phyloP scores from a whole-genome alignment of 1,140 invertebrate genomes.

The Plectrocnemia conspersa region DNA sequence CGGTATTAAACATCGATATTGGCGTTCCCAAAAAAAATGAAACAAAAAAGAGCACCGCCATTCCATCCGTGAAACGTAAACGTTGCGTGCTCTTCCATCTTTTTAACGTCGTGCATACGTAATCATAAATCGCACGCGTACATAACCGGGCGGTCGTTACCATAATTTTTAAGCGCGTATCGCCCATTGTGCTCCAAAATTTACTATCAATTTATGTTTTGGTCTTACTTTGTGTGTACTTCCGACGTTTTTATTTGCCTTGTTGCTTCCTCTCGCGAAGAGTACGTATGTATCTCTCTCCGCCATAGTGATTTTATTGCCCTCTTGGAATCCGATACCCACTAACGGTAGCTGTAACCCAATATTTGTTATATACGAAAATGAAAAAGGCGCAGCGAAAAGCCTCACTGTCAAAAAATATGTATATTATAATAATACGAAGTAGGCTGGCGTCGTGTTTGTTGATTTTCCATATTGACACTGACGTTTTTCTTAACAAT shows the following conservation, averaged over 20 bases:
- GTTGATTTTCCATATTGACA: slow-evolving; percentile 3
- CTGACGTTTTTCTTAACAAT: neutral
- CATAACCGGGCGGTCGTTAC: too few relatives aligned
- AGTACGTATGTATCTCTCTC: neutral
- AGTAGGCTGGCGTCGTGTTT: neutral
- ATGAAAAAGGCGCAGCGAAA: neutral
- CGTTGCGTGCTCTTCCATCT: too few relatives aligned
- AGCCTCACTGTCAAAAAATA: neutral
- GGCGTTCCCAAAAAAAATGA: too few relatives aligned
- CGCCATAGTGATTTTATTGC: neutral
- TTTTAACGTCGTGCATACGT: too few relatives aligned
- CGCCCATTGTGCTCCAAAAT: too few relatives aligned
- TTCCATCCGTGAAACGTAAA: too few relatives aligned
- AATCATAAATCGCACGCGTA: too few relatives aligned
- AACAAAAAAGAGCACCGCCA: too few relatives aligned
- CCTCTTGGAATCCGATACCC: too few relatives aligned
- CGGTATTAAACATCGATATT: too few relatives aligned
- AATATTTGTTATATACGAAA: slow-evolving; percentile 4
- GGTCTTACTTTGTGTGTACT: neutral
- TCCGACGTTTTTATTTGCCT: slow-evolving; percentile 4
- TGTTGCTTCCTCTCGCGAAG: neutral
- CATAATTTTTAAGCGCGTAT: too few relatives aligned
- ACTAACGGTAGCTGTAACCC: slow-evolving; percentile 5
- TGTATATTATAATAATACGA: too few relatives aligned
- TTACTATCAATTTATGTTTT: slow-evolving; percentile 8